Evolutionary conservation across 2,888 invertebrate genomes (phyloP).

Genomic region (Eristalis tenax): DNA sequence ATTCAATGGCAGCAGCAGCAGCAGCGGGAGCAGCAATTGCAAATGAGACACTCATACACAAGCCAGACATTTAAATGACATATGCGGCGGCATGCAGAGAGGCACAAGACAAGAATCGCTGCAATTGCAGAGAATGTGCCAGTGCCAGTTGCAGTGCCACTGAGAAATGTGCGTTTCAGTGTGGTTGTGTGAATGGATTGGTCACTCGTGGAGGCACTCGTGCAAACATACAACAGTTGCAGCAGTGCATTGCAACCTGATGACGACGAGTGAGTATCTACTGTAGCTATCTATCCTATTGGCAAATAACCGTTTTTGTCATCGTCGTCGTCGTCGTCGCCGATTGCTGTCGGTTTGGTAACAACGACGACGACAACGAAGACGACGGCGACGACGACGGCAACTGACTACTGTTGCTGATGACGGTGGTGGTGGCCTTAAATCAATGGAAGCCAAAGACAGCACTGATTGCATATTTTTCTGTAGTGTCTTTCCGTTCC

Average conservation of each 20-base stretch:
- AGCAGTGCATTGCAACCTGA: conserved; percentile 60
- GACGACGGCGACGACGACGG: conserved; percentile 27
- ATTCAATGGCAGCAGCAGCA: conserved; percentile 38
- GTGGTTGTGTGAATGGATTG: conserved; percentile 50
- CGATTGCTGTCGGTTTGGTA: conserved; percentile 28
- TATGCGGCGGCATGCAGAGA: conserved; percentile 1
- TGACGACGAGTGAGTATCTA: conserved; percentile 56
- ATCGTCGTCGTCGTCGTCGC: neutral
- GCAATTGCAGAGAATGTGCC: conserved; percentile 45
- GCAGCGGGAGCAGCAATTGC: conserved; percentile 3
- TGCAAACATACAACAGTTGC: conserved; percentile 47
- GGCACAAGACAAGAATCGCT: conserved; percentile 24
- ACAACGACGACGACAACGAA: conserved; percentile 1
- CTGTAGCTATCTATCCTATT: neutral
- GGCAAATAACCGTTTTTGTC: conserved; percentile 45
- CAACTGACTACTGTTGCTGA: neutral
- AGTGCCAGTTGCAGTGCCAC: neutral
- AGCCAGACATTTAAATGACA: conserved; percentile 67
- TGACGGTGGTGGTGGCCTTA: conserved; percentile 55
- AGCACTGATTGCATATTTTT: conserved; percentile 43
- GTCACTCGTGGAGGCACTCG: conserved; percentile 36
- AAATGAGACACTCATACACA: conserved; percentile 54
- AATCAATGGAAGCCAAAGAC: conserved; percentile 43
- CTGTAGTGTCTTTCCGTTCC: conserved; percentile 53
- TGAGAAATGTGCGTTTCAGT: neutral